These are phyloP conservation scores for Bos taurus DNA, from an alignment of 2,113 vertebrate genomes.

Conservation along the genomic window DNA sequence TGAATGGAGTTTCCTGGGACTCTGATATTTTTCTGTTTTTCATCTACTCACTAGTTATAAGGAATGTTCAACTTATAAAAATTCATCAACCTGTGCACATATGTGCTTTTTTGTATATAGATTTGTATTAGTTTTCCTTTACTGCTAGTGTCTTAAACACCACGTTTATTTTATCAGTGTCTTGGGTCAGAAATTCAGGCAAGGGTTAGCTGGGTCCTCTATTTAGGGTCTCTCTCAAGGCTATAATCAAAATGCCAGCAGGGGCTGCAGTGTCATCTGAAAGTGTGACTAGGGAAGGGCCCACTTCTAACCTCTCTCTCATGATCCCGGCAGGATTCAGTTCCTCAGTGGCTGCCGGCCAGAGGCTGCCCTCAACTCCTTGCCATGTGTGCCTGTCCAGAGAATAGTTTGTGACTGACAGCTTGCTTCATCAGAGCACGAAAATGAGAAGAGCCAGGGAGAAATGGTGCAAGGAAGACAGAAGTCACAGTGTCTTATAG, in stretches of 20 bases:
- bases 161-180: not conserved
- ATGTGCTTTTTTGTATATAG: not conserved
- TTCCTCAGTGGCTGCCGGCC: not conserved
- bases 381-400: not conserved
- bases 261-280: not conserved
- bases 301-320: not conserved
- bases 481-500: not conserved
- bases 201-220: not conserved
- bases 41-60: not conserved
- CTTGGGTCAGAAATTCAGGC: not conserved
- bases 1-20: not conserved
- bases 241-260: not conserved
- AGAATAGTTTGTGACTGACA: not conserved
- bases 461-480: not conserved
- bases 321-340: not conserved
- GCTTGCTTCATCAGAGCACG: not conserved
- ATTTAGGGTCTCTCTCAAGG: not conserved
- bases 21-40: not conserved
- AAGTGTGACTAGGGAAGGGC: not conserved
- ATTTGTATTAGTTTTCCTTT: not conserved
- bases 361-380: not conserved
- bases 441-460: not conserved
- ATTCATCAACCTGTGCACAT: not conserved
- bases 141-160: not conserved
- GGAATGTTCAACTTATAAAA: not conserved